Base-by-base conservation (phyloP, 2,797 vertebrate species). In the Thunnus albacares region DNA sequence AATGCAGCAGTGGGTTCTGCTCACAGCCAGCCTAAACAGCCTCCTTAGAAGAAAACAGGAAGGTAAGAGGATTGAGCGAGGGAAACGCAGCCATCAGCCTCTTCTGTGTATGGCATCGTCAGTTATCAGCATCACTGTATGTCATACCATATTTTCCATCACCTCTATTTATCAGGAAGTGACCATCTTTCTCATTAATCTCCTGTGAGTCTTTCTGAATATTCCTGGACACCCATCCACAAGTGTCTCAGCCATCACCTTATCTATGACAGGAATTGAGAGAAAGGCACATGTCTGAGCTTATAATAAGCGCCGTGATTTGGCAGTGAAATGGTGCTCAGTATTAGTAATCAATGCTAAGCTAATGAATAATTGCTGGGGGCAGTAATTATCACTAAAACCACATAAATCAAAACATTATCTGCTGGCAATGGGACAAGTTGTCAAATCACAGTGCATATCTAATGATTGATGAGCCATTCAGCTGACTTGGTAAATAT, bases 1-100 rank as follows among this genome's bases (percentile, higher is more conserved):
- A 94, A 94, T 13, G 0, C 67, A 57, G 80, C 81, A 75, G 88
- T 87, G 86, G 86, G 88, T 71, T 90, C 75, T 58, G 77, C 68
- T 81, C 71, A 75, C 73, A 86, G 64, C 55, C 87, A 86, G 74
- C 81, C 79, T 13, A 75, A 87, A 87, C 80, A 82, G 80, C 47
- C 68, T 90, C 77, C 81, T 77, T n/a, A 63, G 61, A 82, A 77
- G 80, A 77, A 83, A 73, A 82, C 82, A 90, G 71, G 64, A 88
- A 87, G 65, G 75, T 81, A 77, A 87, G 84, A 82, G 78, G 85
- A 89, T 81, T 85, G 78, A 87, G 79, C 0, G 4, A 79, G 41
- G 56, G 62, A 66, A 80, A 70, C 60, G 28, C 41, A 77, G 82
- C 55, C 59, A 58, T 63, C 59, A 67, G 56, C 28, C 10, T 5